phyloP scores from a whole-genome alignment of 2,888 invertebrate species.

The Drosophila recens region DNA sequence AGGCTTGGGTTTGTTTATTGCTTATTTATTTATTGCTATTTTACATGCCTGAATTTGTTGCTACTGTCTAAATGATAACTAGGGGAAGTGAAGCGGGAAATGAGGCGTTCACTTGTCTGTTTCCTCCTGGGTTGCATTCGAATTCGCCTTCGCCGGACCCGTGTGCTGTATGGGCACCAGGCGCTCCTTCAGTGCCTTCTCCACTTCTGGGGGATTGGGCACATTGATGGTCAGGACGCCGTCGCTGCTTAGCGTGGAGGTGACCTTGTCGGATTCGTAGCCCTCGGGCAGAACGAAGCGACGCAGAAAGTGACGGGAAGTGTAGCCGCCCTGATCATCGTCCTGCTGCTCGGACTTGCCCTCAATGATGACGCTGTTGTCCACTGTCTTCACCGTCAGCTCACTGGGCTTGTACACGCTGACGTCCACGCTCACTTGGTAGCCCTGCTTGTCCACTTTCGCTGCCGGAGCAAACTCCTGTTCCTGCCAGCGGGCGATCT shows the following conservation, averaged over 20 bases:
- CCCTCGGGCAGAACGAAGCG: conserved; percentile 91
- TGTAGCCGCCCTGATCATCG: conserved; percentile 90
- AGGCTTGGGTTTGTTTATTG: conserved; percentile 25
- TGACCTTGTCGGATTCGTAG: conserved; percentile 90
- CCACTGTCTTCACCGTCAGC: conserved; percentile 91
- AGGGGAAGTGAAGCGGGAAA: neutral
- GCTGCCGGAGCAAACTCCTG: conserved; percentile 41
- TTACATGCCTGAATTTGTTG: conserved; percentile 9
- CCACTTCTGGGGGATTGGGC: conserved; percentile 85
- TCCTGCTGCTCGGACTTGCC: conserved; percentile 91
- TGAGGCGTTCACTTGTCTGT: conserved; percentile 2
- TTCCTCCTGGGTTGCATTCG: conserved; percentile 26
- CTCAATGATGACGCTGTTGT: conserved; percentile 89
- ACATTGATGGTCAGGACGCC: conserved; percentile 90
- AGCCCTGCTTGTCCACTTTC: conserved; percentile 87
- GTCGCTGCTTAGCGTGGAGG: conserved; percentile 91
- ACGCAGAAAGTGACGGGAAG: conserved; percentile 90
- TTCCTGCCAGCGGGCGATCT: conserved; percentile 63
- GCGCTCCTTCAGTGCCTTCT: conserved; percentile 85
- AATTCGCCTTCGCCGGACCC: conserved; percentile 78
- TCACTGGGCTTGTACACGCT: conserved; percentile 92
- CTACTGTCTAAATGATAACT: neutral
- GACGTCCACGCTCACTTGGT: conserved; percentile 91
- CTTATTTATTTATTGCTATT: conserved; percentile 17
- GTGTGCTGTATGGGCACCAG: conserved; percentile 88